Conservation (phyloP, 35 echinoderm and acorn worm species). For the Eucidaris tribuloides region DNA sequence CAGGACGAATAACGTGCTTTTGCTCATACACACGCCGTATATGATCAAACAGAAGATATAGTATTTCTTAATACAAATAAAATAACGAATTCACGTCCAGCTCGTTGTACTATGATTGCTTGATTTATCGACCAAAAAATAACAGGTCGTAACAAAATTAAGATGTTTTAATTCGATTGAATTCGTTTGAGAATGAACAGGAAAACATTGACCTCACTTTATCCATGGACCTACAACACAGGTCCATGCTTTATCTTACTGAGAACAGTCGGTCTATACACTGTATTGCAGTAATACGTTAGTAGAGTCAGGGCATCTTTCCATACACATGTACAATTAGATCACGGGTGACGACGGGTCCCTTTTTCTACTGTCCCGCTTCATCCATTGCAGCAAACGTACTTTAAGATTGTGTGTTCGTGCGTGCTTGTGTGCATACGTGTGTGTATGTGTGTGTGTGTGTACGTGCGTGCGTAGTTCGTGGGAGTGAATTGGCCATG, state of each 20-base stretch:
- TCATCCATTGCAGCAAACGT: not conserved
- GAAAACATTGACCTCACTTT: too few relatives aligned
- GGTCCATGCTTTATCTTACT: not conserved
- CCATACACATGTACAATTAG: not conserved
- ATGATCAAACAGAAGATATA: too few relatives aligned
- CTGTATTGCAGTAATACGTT: not conserved
- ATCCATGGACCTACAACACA: too few relatives aligned
- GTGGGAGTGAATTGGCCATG: not conserved
- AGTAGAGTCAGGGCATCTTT: not conserved
- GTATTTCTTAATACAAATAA: too few relatives aligned
- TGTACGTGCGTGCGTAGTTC: not conserved
- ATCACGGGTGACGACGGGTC: not conserved
- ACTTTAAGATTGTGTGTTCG: not conserved
- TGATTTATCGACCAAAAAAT: too few relatives aligned
- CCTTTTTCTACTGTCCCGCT: not conserved
- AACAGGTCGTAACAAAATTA: too few relatives aligned
- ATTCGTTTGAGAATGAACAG: too few relatives aligned
- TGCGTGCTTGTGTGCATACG: not conserved
- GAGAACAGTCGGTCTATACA: not conserved
- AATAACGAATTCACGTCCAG: too few relatives aligned
- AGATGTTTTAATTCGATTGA: too few relatives aligned
- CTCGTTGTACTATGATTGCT: too few relatives aligned
- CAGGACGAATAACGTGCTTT: too few relatives aligned
- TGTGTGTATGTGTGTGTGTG: not conserved
- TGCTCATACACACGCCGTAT: too few relatives aligned